Evolutionary conservation across 1,140 invertebrate species (phyloP).

Genomic region (Laupala kohalensis): DNA sequence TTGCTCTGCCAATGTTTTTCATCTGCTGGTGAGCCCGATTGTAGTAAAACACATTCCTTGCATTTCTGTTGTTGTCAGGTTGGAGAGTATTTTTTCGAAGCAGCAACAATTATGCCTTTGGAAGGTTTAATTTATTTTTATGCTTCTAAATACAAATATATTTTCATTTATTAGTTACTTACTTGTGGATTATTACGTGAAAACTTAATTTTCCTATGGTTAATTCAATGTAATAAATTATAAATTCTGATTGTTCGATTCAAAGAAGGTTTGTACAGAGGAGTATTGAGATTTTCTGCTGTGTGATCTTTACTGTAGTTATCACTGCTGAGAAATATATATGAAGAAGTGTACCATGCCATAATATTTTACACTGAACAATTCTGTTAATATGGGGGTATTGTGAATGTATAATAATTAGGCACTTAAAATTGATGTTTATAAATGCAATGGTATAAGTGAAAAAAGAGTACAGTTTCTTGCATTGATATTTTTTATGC

Average conservation of each 20-base stretch:
- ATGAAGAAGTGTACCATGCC: not conserved
- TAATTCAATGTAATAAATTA: not conserved
- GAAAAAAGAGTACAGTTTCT: not conserved
- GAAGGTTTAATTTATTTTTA: constrained; percentile 8
- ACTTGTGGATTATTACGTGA: not conserved
- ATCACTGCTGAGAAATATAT: constrained; percentile 3
- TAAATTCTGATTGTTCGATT: not conserved
- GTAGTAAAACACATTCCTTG: not conserved
- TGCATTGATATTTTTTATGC: constrained; percentile 8
- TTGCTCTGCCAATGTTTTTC: not conserved
- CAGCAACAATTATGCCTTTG: constrained; percentile 1
- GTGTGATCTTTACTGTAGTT: constrained; percentile 3
- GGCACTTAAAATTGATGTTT: constrained; percentile 10
- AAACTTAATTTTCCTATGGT: not conserved
- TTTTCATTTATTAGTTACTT: not conserved
- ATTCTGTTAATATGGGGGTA: constrained; percentile 1
- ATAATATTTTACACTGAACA: constrained; percentile 10
- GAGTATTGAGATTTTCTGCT: not conserved
- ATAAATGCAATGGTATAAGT: constrained; percentile 4
- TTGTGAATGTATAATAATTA: constrained; percentile 3
- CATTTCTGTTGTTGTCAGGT: constrained; percentile 1
- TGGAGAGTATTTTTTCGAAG: not conserved
- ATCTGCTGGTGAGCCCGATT: not conserved
- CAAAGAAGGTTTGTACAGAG: not conserved
- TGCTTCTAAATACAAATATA: not conserved